Evolutionary conservation across 2,888 invertebrate genomes (phyloP), one percentile per base, ranked within the genome.

Genomic region (Drosophila pseudotalamancana): DNA sequence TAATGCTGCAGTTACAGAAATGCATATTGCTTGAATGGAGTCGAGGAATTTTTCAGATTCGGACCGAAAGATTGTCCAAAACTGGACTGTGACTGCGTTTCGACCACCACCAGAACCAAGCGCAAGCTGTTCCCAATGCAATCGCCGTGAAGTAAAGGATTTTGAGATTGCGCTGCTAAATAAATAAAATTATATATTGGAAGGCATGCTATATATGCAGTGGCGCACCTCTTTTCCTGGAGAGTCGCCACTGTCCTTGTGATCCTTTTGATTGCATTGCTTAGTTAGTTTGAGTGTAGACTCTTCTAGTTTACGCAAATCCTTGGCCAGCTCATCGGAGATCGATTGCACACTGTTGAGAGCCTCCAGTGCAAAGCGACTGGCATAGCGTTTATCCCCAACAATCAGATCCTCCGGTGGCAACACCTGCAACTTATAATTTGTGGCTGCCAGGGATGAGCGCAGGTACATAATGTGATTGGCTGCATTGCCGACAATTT

Each of bases 361-460:
- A 0, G 91, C 89, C 31, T 90, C 88, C n/a, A 91, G 32, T 0
- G 91, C 90, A 53, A 90, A 90, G 39, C 88, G 84, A 50, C 91
- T 91, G 0, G 91, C 91, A 64, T 89, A 91, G n/a, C 82, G 77
- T 16, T 89, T 90, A 9, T 91, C 91, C 4, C 90, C 90, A 0
- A 91, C 77, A 5, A 91, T 56, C n/a, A 90, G 78, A 77, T 91
- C 91, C 8, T 89, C 88, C 0, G 89, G 83, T 4, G 89, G 89
- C 67, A 77, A 78, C 6, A 91, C 69, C 51, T 87, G 77, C 19
- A 91, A 60, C 69, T 91, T 91, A 42, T 91, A 89, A 43, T 91
- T 88, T 14, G 91, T 88, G 12, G 87, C 89, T 0, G 88, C 77
- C 25, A 91, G 27, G 0, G 91, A 87, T 3, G 89, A 87, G 11